Evolutionary conservation across 2,888 invertebrate genomes (phyloP).

Genomic region (Scaptomyza cyrtandrae): DNA sequence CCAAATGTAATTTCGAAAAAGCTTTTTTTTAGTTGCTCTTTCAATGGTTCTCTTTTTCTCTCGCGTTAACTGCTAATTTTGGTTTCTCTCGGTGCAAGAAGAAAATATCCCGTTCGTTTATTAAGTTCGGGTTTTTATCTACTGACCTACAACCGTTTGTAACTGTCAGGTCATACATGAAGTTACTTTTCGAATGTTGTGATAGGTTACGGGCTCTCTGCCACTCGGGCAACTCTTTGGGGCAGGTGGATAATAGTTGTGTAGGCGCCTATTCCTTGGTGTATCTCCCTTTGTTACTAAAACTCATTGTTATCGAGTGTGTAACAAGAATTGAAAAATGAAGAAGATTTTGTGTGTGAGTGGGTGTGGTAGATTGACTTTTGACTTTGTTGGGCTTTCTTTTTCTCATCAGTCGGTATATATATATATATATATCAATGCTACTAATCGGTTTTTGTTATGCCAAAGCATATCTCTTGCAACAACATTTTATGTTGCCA

Average conservation of each 20-base stretch:
- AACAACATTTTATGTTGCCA: background rate
- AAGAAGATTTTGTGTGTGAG: background rate
- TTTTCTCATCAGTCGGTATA: constrained; percentile 25
- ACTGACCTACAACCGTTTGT: constrained; percentile 69
- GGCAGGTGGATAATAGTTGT: constrained; percentile 53
- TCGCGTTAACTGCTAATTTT: background rate
- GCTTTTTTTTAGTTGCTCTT: constrained; percentile 32
- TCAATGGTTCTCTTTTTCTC: constrained; percentile 6
- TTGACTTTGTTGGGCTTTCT: constrained; percentile 22
- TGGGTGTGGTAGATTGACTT: constrained; percentile 9
- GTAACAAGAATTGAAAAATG: background rate
- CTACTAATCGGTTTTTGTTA: constrained; percentile 43
- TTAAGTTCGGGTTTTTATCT: constrained; percentile 45
- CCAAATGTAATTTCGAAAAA: constrained; percentile 51
- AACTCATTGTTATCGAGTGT: constrained; percentile 41
- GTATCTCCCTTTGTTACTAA: constrained; percentile 13
- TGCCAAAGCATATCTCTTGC: constrained; percentile 1
- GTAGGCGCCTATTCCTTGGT: constrained; percentile 5
- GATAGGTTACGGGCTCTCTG: constrained; percentile 65
- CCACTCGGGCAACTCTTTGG: constrained; percentile 37
- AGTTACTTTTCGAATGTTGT: constrained; percentile 69
- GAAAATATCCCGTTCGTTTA: constrained; percentile 17
- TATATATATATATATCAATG: constrained; percentile 20
- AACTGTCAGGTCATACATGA: constrained; percentile 60
- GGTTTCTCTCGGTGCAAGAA: background rate